These are phyloP conservation scores for Eupeodes luniger DNA, from an alignment of 2,888 invertebrate species.

Conservation along the genomic window DNA sequence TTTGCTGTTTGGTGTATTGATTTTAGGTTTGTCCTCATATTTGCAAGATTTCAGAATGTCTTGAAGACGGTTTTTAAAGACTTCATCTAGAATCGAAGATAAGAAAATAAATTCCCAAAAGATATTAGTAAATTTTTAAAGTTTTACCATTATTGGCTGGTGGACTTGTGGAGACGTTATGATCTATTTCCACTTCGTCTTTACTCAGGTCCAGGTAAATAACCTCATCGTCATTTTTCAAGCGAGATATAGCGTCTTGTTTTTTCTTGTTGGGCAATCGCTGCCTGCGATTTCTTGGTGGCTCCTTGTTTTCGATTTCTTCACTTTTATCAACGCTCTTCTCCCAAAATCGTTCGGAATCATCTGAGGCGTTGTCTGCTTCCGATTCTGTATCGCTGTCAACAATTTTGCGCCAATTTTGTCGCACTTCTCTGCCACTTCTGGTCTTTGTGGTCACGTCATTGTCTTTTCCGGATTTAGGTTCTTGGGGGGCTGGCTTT, in stretches of 20 bases:
- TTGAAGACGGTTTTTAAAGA: constrained; percentile 78
- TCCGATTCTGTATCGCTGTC: constrained; percentile 78
- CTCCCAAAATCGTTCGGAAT: constrained; percentile 78
- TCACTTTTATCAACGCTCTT: constrained; percentile 43
- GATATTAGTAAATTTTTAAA: background rate
- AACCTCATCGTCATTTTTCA: constrained; percentile 68
- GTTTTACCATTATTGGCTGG: constrained; percentile 78
- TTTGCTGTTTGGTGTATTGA: constrained; percentile 78
- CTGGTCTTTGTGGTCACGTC: constrained; percentile 26
- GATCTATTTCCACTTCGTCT: constrained; percentile 79
- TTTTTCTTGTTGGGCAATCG: background rate
- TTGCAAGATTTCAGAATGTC: constrained; percentile 80
- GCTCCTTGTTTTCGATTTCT: constrained; percentile 54
- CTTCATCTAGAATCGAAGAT: constrained; percentile 76
- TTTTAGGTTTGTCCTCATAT: constrained; percentile 78
- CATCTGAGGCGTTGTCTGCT: constrained; percentile 79
- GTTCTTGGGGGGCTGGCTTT: background rate
- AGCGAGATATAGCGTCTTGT: constrained; percentile 29
- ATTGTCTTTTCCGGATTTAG: background rate
- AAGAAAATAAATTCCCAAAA: background rate
- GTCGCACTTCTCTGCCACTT: constrained; percentile 74
- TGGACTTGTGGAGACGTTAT: constrained; percentile 76
- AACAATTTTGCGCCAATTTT: constrained; percentile 78
- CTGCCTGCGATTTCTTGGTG: constrained; percentile 2
- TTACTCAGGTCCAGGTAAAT: constrained; percentile 82